phyloP scores from a whole-genome alignment of 1,140 invertebrate genomes.

The Lepidurus couesii region DNA sequence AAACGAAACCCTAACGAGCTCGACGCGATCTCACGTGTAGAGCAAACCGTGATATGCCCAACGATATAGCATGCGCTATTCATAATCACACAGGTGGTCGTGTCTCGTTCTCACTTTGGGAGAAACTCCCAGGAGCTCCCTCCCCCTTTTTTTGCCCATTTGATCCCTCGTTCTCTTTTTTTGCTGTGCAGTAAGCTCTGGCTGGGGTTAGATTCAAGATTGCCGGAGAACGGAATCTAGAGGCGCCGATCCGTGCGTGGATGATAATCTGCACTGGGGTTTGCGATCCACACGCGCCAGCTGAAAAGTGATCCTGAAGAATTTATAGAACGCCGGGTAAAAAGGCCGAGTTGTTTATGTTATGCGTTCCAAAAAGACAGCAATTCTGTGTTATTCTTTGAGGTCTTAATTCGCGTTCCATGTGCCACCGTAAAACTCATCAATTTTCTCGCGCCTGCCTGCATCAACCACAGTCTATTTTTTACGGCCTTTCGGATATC shows the following conservation, averaged over 20 bases:
- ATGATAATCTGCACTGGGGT: neutral
- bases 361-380: neutral
- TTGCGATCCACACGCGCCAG: neutral
- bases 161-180: neutral
- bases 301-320: neutral
- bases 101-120: neutral
- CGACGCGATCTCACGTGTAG: conserved; percentile 8
- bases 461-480: neutral
- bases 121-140: neutral
- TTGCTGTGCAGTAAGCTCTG: neutral
- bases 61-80: conserved; percentile 11
- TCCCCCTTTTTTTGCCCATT: neutral
- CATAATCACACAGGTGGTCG: conserved; percentile 18
- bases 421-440: conserved; percentile 18
- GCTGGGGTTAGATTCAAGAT: neutral
- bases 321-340: conserved; percentile 1
- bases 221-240: neutral
- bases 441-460: conserved; percentile 3
- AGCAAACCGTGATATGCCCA: neutral
- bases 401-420: conserved; percentile 13
- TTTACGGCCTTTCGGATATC: neutral
- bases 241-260: neutral
- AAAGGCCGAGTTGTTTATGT: conserved; percentile 11
- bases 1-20: conserved; percentile 21
- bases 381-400: neutral